These are phyloP conservation scores for Drosophila villosipedis DNA, from an alignment of 2,888 invertebrate genomes.

Conservation along the genomic window DNA sequence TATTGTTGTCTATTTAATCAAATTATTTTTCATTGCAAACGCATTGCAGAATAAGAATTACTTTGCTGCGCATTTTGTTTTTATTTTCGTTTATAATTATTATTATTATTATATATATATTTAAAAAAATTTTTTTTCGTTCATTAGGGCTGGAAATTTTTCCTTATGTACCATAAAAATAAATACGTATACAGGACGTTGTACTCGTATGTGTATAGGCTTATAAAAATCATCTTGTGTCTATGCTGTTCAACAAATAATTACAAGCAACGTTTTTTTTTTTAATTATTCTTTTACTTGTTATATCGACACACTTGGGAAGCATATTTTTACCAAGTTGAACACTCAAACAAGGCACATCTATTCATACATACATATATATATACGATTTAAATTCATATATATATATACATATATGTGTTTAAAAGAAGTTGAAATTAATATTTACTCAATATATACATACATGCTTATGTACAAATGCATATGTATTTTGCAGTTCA, in stretches of 20 bases:
- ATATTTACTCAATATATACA: constrained; percentile 30
- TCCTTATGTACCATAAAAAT: constrained; percentile 31
- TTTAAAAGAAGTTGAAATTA: constrained; percentile 10
- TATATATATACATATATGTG: constrained; percentile 16
- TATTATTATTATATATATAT: not conserved
- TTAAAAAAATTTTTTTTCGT: not conserved
- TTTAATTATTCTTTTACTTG: constrained; percentile 3
- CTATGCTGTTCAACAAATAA: constrained; percentile 7
- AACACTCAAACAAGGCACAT: constrained; percentile 10
- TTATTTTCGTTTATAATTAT: constrained; percentile 1
- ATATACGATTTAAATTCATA: constrained; percentile 21
- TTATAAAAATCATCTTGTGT: constrained; percentile 5
- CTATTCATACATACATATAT: constrained; percentile 17
- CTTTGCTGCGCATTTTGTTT: constrained; percentile 2
- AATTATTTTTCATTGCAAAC: not conserved
- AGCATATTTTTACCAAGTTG: not conserved
- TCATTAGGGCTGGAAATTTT: constrained; percentile 12
- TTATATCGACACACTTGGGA: constrained; percentile 7
- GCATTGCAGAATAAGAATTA: not conserved
- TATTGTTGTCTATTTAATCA: constrained; percentile 14
- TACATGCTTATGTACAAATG: constrained; percentile 8
- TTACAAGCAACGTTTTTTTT: not conserved
- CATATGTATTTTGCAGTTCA: constrained; percentile 2
- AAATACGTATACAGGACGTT: constrained; percentile 15
- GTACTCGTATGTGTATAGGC: constrained; percentile 7